Evolutionary conservation across 2,888 invertebrate genomes (phyloP), one percentile per base, ranked within the genome.

Genomic region (Stenoptilia bipunctidactyla): DNA sequence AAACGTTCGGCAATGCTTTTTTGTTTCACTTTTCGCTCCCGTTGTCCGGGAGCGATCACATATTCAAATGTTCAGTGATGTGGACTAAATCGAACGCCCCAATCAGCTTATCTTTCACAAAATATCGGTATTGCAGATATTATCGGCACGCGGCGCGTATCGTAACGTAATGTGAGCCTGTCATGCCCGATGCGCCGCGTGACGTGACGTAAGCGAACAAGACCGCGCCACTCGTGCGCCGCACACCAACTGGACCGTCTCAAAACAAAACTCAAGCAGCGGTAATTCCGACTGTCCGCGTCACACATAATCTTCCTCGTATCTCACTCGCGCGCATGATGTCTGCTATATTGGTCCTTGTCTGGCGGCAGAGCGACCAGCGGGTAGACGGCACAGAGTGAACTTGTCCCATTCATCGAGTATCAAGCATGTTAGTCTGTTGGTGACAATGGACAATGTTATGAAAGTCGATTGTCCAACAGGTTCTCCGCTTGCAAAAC

Each of bases 91-190:
- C 61, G 64, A 65, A 64, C 30, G 30, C 55, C 61, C 53, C 62
- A 75, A 74, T 74, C 70, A 58, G 67, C 55, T 51, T 75, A 72
- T 77, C 76, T 50, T 55, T 61, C 59, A 63, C 71, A 64, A 63
- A 70, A 70, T 80, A 79, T 80, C 71, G 61, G 65, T 67, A 74
- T 74, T 59, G 72, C 73, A 69, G 74, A 76, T 75, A 68, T 75
- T 79, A 80, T 77, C 79, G 69, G 45, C 38, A 59, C 65, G 61
- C 66, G 63, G 64, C 68, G 68, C 67, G 62, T 61, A 64, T 56
- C 66, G 69, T 59, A 69, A 70, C 64, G 40, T 15, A 38, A 20
- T 25, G 37, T 37, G 20, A 49, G 53, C 45, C 52, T 45, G 44
- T 30, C 14, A 38, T 33, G 45, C 42, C 33, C 39, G 52, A 51